Evolutionary conservation across 2,797 vertebrate species (phyloP).

Genomic region (Muraenolepis orangiensis): DNA sequence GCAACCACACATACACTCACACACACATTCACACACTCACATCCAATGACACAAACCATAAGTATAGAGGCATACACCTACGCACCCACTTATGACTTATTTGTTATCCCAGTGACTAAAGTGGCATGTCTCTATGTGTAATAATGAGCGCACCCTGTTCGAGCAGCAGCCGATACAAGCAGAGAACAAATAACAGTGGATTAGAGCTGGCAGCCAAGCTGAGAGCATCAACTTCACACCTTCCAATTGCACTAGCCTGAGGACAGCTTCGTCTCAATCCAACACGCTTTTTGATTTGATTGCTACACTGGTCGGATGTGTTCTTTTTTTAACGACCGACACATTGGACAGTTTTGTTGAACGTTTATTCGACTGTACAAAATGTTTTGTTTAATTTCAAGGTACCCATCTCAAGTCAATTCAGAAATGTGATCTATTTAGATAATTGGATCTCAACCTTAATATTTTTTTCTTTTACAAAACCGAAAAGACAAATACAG

Average conservation of each 20-base stretch:
- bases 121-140: conserved; percentile 17
- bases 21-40: not conserved
- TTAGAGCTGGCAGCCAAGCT: conserved; percentile 2
- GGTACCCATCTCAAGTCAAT: not conserved
- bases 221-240: conserved; percentile 4
- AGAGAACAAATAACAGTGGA: conserved; percentile 5
- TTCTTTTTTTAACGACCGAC: not conserved
- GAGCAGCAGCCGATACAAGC: conserved; percentile 15
- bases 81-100: conserved; percentile 3
- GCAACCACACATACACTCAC: not conserved
- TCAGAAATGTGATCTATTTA: not conserved
- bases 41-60: not conserved
- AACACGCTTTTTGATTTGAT: not conserved
- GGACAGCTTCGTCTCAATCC: not conserved
- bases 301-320: not conserved
- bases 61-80: not conserved
- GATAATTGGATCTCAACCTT: too few relatives aligned
- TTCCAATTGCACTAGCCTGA: conserved; percentile 19
- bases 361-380: not conserved
- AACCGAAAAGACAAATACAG: not conserved
- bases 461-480: not conserved
- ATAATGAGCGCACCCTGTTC: conserved; percentile 13
- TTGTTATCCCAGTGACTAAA: conserved; percentile 20
- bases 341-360: not conserved
- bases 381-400: not conserved